These are phyloP conservation scores for Gymnoscopelus microlampas DNA, from an alignment of 2,797 vertebrate species.

Conservation along the genomic window DNA sequence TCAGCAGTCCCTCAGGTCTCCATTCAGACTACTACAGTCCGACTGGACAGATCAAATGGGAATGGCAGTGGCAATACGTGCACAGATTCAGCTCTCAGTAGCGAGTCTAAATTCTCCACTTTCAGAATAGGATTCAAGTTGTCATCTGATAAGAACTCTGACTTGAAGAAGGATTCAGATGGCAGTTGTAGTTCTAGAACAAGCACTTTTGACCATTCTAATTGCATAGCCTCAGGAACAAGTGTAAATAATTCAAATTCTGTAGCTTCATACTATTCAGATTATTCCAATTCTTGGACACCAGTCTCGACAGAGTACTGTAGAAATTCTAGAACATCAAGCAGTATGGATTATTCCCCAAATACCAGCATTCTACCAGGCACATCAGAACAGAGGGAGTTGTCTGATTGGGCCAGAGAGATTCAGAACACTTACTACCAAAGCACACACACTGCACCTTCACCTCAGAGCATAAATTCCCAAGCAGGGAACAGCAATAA, in stretches of 20 bases:
- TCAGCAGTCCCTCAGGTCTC: slow-evolving; percentile 86
- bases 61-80: slow-evolving; percentile 86
- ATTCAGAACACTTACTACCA: slow-evolving; percentile 65
- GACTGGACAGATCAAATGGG: slow-evolving; percentile 86
- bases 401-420: slow-evolving; percentile 73
- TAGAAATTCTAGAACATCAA: slow-evolving; percentile 37
- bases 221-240: slow-evolving; percentile 56
- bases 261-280: slow-evolving; percentile 48
- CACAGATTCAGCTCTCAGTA: slow-evolving; percentile 83
- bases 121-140: slow-evolving; percentile 91
- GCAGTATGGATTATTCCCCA: slow-evolving; percentile 40
- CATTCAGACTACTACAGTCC: slow-evolving; percentile 89
- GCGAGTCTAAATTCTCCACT: slow-evolving; percentile 93
- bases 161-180: slow-evolving; percentile 35
- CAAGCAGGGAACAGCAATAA: slow-evolving; percentile 88
- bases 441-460: slow-evolving; percentile 82
- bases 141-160: slow-evolving; percentile 49
- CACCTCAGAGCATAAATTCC: slow-evolving; percentile 83
- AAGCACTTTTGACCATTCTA: slow-evolving; percentile 64
- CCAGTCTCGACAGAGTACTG: slow-evolving; percentile 29
- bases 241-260: slow-evolving; percentile 53
- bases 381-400: slow-evolving; percentile 76
- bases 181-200: slow-evolving; percentile 44
- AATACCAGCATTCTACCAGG: slow-evolving; percentile 58
- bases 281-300: slow-evolving; percentile 48